Percentiles rank a stretch among this genome's conserved stretches.
Evolutionary conservation across 2,113 vertebrate species (phyloP).

Genomic region (Colistium nudipinnis): DNA sequence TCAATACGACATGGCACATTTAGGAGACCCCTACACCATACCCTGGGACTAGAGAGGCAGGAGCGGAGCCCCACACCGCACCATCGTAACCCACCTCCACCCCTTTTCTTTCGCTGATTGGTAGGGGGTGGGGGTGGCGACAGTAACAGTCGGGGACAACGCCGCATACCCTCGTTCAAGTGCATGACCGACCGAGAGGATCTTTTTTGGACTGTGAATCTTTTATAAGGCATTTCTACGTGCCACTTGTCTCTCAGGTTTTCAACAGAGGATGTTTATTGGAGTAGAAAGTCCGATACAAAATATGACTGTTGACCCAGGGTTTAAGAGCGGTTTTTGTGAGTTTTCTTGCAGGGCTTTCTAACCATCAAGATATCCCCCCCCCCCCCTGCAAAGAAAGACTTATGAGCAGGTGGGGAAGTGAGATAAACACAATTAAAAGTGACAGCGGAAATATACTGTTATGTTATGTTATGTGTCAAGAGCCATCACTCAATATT

Average conservation of each 20-base stretch:
- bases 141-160: constrained; percentile 39
- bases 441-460: constrained; percentile 47
- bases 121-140: constrained; percentile 61
- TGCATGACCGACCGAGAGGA: constrained; percentile 47
- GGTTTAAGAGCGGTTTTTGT: constrained; percentile 57
- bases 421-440: constrained; percentile 75
- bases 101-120: constrained; percentile 53
- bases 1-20: constrained; percentile 81
- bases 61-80: constrained; percentile 59
- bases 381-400: constrained; percentile 64
- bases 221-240: constrained; percentile 53
- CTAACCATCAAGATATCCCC: constrained; percentile 61
- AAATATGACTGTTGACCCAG: constrained; percentile 64
- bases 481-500: constrained; percentile 45
- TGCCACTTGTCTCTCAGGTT: constrained; percentile 53
- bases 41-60: constrained; percentile 56
- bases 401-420: constrained; percentile 65
- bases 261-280: constrained; percentile 52
- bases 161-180: constrained; percentile 62
- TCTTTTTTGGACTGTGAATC: constrained; percentile 43
- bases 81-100: constrained; percentile 38
- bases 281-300: constrained; percentile 40
- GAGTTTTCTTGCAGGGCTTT: constrained; percentile 53
- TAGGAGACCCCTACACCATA: constrained; percentile 72
- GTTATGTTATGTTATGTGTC: constrained; percentile 6